A percentile compares a stretch with the other conserved stretches of the same genome.
These are phyloP conservation scores for Adelphocoris suturalis DNA, from an alignment of 2,888 invertebrate species.

Conservation along the genomic window DNA sequence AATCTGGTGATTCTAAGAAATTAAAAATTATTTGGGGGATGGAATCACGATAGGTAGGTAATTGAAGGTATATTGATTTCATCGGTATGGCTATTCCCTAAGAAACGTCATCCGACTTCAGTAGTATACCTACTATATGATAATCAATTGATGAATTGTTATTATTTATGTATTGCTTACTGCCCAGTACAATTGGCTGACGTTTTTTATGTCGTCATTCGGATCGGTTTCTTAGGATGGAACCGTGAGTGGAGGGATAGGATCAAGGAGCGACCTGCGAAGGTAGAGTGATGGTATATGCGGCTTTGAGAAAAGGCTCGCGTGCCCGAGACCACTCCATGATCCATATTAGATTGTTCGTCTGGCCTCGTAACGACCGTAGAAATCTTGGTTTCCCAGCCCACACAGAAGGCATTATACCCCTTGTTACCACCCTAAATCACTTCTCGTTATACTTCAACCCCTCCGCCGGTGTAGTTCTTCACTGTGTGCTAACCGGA, in stretches of 20 bases:
- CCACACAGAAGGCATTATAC: slow-evolving; percentile 65
- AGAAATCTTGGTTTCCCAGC: slow-evolving; percentile 64
- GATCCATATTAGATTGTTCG: slow-evolving; percentile 71
- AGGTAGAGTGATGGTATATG: slow-evolving; percentile 57
- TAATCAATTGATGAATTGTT: no score
- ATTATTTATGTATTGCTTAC: no score
- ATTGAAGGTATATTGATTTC: no score
- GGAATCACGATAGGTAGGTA: no score
- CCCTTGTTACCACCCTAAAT: slow-evolving; percentile 69
- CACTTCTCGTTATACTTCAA: slow-evolving; percentile 67
- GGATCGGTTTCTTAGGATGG: neutral
- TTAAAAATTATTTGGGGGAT: no score
- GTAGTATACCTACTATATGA: no score
- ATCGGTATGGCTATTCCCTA: no score
- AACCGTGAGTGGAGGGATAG: slow-evolving; percentile 21
- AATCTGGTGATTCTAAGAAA: no score
- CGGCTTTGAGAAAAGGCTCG: slow-evolving; percentile 46
- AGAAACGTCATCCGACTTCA: no score
- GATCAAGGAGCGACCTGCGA: slow-evolving; percentile 51
- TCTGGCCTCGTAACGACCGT: slow-evolving; percentile 67
- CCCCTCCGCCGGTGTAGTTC: slow-evolving; percentile 31
- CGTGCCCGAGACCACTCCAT: slow-evolving; percentile 61
- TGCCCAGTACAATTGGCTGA: no score
- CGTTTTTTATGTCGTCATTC: no score
- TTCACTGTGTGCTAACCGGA: slow-evolving; percentile 27